These are phyloP conservation scores for Jordanella pulchra DNA, from an alignment of 2,797 vertebrate genomes.

Conservation along the genomic window DNA sequence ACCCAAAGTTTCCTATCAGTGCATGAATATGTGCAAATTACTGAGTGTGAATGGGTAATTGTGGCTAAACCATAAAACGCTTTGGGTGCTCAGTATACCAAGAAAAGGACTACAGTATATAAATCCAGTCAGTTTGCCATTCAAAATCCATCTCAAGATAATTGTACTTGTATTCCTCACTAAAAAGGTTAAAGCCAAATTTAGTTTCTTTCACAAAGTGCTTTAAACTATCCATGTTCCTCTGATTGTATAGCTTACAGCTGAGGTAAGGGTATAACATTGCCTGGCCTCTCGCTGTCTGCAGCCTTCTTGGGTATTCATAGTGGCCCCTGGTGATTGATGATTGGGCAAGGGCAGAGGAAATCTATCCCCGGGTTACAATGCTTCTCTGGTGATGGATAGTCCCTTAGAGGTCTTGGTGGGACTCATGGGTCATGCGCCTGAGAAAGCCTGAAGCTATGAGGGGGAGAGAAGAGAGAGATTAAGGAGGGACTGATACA, in stretches of 20 bases:
- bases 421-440: conserved; percentile 76
- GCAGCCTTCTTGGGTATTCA: conserved; percentile 78
- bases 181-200: not conserved
- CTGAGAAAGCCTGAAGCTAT: conserved; percentile 49
- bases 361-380: conserved; percentile 79
- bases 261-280: conserved; percentile 63
- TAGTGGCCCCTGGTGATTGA: conserved; percentile 76
- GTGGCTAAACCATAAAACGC: too few relatives aligned
- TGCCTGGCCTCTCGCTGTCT: conserved; percentile 66
- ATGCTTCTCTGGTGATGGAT: conserved; percentile 76
- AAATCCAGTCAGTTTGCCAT: too few relatives aligned
- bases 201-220: conserved; percentile 14
- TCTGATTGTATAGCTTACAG: conserved; percentile 33
- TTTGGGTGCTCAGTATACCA: too few relatives aligned
- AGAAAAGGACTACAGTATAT: too few relatives aligned
- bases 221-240: conserved; percentile 18
- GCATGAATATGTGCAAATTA: too few relatives aligned
- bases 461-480: conserved; percentile 46
- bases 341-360: conserved; percentile 73
- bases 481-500: conserved; percentile 28
- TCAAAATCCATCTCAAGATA: not conserved
- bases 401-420: conserved; percentile 69
- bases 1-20: too few relatives aligned
- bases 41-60: too few relatives aligned
- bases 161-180: not conserved